Percentiles rank a stretch among this genome's conserved stretches.
phyloP scores from a whole-genome alignment of 2,888 invertebrate genomes.

The Philonicus albiceps region DNA sequence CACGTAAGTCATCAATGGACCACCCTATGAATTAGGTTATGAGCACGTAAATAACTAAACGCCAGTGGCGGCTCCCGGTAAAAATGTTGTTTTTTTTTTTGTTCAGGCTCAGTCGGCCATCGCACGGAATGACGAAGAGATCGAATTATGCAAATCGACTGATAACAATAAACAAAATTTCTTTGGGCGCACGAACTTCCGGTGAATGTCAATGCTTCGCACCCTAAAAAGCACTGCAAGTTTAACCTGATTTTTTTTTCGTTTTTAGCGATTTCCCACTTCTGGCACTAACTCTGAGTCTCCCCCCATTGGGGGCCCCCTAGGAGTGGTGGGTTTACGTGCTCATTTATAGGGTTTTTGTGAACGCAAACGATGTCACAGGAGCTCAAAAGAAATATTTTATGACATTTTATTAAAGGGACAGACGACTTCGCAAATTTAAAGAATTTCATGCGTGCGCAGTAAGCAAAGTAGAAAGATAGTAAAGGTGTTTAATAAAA shows the following conservation, averaged over 20 bases:
- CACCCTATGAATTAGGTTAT: background rate
- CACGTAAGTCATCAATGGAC: background rate
- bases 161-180: constrained; percentile 23
- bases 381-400: background rate
- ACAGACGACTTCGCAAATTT: background rate
- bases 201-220: constrained; percentile 2
- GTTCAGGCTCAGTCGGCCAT: background rate
- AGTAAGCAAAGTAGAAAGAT: background rate
- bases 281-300: background rate
- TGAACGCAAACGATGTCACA: background rate
- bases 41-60: background rate
- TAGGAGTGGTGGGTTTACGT: background rate
- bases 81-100: no score
- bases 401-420: background rate
- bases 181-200: background rate
- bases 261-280: background rate
- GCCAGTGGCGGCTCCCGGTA: background rate
- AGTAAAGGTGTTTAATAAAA: background rate
- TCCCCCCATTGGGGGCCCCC: background rate
- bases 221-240: background rate
- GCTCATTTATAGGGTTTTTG: background rate
- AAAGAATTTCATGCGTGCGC: background rate
- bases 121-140: background rate
- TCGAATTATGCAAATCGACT: constrained; percentile 26
- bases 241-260: background rate